A percentile compares a stretch with the other conserved stretches of the same genome.
phyloP scores from a whole-genome alignment of 2,113 vertebrate species.

The Malaclemys terrapin region DNA sequence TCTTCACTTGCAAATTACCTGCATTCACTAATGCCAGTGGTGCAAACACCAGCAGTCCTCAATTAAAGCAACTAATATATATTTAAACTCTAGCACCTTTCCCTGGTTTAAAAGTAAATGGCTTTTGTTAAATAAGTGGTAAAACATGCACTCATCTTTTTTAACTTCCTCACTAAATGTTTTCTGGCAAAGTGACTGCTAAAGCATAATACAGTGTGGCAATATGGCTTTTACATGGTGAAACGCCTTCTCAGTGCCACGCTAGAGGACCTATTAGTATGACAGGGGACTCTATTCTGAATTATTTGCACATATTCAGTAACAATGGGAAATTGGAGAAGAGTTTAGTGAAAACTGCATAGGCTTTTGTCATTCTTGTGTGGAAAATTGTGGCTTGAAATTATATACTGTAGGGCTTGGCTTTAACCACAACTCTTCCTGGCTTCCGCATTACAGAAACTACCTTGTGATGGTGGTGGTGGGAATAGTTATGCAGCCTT shows the following conservation, averaged over 20 bases:
- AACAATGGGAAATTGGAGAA: constrained; percentile 65
- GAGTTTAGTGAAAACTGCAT: constrained; percentile 61
- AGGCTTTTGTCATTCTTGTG: constrained; percentile 43
- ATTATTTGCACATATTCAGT: constrained; percentile 65
- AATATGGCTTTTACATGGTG: constrained; percentile 69
- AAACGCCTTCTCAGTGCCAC: constrained; percentile 57
- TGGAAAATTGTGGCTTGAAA: constrained; percentile 65
- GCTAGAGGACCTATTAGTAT: constrained; percentile 68
- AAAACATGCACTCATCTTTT: constrained; percentile 55
- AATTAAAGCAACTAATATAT: constrained; percentile 43
- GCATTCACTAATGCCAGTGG: constrained; percentile 20
- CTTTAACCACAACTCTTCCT: constrained; percentile 62
- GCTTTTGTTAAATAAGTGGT: constrained; percentile 68
- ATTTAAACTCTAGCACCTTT: constrained; percentile 69
- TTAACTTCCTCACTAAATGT: constrained; percentile 45
- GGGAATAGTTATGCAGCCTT: constrained; percentile 51
- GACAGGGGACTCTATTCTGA: constrained; percentile 69
- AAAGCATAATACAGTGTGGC: constrained; percentile 74
- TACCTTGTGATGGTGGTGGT: constrained; percentile 42
- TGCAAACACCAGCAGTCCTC: constrained; percentile 54
- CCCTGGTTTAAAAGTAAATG: constrained; percentile 72
- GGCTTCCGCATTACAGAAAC: rapidly evolving
- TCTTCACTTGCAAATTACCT: constrained; percentile 23
- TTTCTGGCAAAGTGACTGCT: constrained; percentile 72
- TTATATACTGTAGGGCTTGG: background rate